Percentiles rank a stretch among this genome's conserved stretches.
Conservation (phyloP, 2,113 vertebrate genomes). For the Apeltes quadracus region DNA sequence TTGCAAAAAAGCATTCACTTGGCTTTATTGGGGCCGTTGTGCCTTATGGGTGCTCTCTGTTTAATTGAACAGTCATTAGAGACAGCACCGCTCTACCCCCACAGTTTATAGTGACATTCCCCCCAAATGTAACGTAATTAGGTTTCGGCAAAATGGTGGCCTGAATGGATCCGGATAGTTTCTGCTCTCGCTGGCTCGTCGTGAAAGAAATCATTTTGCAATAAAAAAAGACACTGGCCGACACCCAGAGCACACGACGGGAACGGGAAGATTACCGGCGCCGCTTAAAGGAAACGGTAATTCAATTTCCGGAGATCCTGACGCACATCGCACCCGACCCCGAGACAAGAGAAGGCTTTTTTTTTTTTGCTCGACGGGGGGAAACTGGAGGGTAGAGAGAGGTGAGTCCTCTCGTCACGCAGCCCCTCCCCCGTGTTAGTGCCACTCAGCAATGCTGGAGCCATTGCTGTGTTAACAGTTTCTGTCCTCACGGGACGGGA, state of each 20-base stretch:
- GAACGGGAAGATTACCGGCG: conserved; percentile 77
- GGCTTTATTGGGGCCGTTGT: conserved; percentile 55
- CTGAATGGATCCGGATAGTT: conserved; percentile 68
- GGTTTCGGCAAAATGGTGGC: conserved; percentile 55
- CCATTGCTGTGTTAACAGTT: conserved; percentile 81
- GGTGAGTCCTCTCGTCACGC: conserved; percentile 72
- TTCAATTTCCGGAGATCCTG: conserved; percentile 80
- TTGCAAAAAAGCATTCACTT: conserved; percentile 47
- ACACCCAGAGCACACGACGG: conserved; percentile 72
- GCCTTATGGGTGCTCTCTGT: conserved; percentile 70
- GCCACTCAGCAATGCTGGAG: conserved; percentile 79
- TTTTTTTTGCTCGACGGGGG: conserved; percentile 70
- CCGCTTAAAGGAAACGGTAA: conserved; percentile 78
- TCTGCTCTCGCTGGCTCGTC: conserved; percentile 59
- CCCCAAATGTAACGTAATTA: conserved; percentile 73
- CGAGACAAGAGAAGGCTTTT: conserved; percentile 82
- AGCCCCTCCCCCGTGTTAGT: conserved; percentile 67
- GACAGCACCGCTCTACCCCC: conserved; percentile 66
- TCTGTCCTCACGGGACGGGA: conserved; percentile 77
- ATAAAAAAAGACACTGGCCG: conserved; percentile 66
- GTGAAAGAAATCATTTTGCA: conserved; percentile 72
- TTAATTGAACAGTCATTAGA: conserved; percentile 77
- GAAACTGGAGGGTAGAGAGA: conserved; percentile 75
- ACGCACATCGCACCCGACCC: conserved; percentile 76
- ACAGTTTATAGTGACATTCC: conserved; percentile 75